Conservation (phyloP, 1,140 invertebrate species). For the Mamestra configurata region DNA sequence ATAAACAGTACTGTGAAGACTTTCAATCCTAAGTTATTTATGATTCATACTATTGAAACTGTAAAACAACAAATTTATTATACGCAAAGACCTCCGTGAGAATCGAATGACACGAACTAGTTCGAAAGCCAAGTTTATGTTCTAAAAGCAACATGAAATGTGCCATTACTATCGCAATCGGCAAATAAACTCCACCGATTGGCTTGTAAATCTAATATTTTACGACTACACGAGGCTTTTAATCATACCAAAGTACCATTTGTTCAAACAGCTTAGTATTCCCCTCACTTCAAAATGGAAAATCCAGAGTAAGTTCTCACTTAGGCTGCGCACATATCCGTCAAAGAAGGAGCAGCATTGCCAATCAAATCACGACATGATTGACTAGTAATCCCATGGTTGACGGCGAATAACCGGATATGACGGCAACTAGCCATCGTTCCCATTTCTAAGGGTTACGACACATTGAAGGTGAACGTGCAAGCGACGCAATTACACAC, state of each 20-base stretch:
- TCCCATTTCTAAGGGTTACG: conserved; percentile 26
- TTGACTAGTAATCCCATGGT: conserved; percentile 26
- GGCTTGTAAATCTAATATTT: conserved; percentile 28
- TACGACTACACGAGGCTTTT: conserved; percentile 1
- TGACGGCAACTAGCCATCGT: conserved; percentile 39
- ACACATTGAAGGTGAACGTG: background rate
- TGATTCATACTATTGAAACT: too few relatives aligned
- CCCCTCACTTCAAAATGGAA: conserved; percentile 1
- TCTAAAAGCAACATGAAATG: background rate
- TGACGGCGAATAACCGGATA: conserved; percentile 39
- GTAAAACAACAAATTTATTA: too few relatives aligned
- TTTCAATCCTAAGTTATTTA: too few relatives aligned
- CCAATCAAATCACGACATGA: conserved; percentile 34
- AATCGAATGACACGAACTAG: too few relatives aligned
- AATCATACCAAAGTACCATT: conserved; percentile 11
- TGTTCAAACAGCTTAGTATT: conserved; percentile 24
- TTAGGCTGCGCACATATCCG: background rate
- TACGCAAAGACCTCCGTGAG: background rate
- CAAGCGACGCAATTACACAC: background rate
- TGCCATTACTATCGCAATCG: background rate
- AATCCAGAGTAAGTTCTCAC: conserved; percentile 9
- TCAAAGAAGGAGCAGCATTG: conserved; percentile 10
- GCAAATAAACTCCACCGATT: conserved; percentile 17
- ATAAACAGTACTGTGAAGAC: too few relatives aligned
- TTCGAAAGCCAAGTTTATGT: conserved; percentile 10